phyloP scores from a whole-genome alignment of 2,113 vertebrate species.

The Oriolus oriolus region DNA sequence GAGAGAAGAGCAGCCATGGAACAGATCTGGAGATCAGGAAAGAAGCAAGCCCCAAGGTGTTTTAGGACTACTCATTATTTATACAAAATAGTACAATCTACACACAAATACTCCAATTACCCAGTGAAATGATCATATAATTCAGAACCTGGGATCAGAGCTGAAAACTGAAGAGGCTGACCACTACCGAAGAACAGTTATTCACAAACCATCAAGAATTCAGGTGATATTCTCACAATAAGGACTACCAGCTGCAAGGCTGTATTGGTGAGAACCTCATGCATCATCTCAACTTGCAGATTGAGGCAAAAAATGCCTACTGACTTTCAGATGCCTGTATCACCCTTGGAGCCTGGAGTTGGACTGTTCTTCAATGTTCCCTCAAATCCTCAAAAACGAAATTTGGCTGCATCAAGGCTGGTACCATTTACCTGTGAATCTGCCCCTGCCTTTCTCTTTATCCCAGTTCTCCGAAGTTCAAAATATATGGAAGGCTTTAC shows the following conservation, averaged over 20 bases:
- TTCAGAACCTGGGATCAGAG: not conserved
- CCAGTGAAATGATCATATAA: not conserved
- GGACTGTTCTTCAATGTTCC: not conserved
- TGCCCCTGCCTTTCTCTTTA: not conserved
- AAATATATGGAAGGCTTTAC: not conserved
- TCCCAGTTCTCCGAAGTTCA: not conserved
- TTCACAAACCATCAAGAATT: not conserved
- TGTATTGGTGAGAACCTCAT: not conserved
- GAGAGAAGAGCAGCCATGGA: not conserved
- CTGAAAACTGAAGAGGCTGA: not conserved
- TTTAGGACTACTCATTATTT: not conserved
- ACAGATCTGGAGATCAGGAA: rapidly evolving
- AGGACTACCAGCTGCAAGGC: not conserved
- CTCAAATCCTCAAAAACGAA: not conserved
- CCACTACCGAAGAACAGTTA: not conserved
- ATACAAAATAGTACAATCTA: not conserved
- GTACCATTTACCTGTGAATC: not conserved
- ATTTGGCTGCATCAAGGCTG: not conserved
- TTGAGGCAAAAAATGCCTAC: not conserved
- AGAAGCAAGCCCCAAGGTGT: not conserved
- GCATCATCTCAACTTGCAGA: not conserved
- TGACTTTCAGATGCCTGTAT: not conserved
- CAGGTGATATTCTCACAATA: not conserved
- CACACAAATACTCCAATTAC: not conserved
- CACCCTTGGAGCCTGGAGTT: not conserved